Conservation (phyloP, 1,140 invertebrate genomes). For the Scaptomyza hsui region DNA sequence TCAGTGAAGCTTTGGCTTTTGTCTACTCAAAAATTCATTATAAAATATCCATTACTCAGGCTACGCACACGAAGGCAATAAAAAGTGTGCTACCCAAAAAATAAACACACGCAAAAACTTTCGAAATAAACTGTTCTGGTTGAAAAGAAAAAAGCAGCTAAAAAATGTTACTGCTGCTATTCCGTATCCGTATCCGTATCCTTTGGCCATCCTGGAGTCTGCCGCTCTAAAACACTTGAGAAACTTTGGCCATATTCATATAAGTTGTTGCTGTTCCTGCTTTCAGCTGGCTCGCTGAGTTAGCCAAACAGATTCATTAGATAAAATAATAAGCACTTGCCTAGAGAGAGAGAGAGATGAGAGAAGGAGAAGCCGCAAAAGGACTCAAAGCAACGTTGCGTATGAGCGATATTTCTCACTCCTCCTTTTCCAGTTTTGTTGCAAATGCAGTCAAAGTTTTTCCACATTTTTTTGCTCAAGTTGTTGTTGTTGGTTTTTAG, state of each 20-base stretch:
- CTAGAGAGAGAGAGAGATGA: neutral
- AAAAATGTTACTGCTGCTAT: conserved; percentile 7
- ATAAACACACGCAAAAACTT: conserved; percentile 60
- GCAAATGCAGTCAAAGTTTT: conserved; percentile 68
- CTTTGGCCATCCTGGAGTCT: neutral
- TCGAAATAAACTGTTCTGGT: conserved; percentile 45
- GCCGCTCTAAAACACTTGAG: conserved; percentile 58
- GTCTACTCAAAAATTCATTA: conserved; percentile 64
- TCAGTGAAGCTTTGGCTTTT: conserved; percentile 22
- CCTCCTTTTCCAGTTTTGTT: conserved; percentile 12
- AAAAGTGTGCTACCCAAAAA: conserved; percentile 45
- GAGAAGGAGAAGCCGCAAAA: neutral
- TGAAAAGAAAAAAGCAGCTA: neutral
- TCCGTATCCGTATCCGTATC: neutral
- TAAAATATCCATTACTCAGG: conserved; percentile 73
- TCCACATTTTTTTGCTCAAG: conserved; percentile 34
- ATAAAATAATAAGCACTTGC: conserved; percentile 74
- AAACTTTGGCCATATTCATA: conserved; percentile 67
- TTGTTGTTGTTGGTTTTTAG: neutral
- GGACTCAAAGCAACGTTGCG: conserved; percentile 8
- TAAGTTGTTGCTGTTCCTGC: conserved; percentile 9
- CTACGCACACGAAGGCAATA: conserved; percentile 46
- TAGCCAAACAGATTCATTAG: conserved; percentile 78
- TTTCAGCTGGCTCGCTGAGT: conserved; percentile 13
- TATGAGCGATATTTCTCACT: conserved; percentile 56